Evolutionary conservation across 2,888 invertebrate species (phyloP).

Genomic region (Cynaeus angustus): DNA sequence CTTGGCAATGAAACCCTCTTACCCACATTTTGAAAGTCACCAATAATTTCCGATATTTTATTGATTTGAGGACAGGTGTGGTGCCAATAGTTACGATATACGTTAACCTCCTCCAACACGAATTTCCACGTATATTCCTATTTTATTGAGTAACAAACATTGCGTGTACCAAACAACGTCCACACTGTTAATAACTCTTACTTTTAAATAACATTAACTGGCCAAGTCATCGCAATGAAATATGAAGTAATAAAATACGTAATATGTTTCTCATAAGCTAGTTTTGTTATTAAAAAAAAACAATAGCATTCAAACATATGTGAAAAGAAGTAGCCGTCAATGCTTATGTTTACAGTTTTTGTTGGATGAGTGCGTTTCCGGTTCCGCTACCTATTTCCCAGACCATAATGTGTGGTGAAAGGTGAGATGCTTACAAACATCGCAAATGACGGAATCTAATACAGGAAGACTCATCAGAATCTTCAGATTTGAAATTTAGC

Average conservation of each 20-base stretch:
- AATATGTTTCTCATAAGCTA: constrained; percentile 27
- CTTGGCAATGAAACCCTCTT: constrained; percentile 20
- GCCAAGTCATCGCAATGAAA: constrained; percentile 18
- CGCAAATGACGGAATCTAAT: too few species aligned
- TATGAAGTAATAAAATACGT: constrained; percentile 37
- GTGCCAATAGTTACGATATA: too few species aligned
- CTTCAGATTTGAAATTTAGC: too few species aligned
- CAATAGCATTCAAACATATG: constrained; percentile 17
- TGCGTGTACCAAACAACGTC: constrained; percentile 15
- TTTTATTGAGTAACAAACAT: constrained; percentile 25
- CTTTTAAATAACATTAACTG: constrained; percentile 23
- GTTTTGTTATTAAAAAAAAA: constrained; percentile 1
- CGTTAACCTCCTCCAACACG: neutral
- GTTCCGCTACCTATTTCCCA: constrained; percentile 36
- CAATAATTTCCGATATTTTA: too few species aligned
- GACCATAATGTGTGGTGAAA: constrained; percentile 28
- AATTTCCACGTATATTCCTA: neutral
- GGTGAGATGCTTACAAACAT: constrained; percentile 38
- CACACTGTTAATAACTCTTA: constrained; percentile 33
- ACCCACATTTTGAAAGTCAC: too few species aligned
- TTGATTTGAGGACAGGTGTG: too few species aligned
- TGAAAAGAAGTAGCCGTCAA: constrained; percentile 5
- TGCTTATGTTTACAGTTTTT: constrained; percentile 32
- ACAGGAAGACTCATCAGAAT: too few species aligned
- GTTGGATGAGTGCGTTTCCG: constrained; percentile 18